A percentile compares a stretch with the other conserved stretches of the same genome.
Conservation (phyloP, 2,113 vertebrate species). For the Miniopterus natalensis region DNA sequence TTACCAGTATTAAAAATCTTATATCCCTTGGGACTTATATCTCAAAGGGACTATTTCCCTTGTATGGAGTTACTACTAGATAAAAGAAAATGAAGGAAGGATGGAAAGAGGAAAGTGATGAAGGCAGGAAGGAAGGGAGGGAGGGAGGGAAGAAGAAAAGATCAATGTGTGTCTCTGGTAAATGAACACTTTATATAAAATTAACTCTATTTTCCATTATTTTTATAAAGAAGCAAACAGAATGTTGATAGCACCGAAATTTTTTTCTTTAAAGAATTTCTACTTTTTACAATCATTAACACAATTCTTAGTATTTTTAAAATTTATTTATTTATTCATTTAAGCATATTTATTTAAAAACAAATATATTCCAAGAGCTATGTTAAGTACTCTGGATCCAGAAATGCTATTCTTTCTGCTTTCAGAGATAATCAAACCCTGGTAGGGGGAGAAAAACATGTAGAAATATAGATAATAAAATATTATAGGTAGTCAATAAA, state of each 20-base stretch:
- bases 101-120: background rate
- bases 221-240: constrained; percentile 9
- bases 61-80: background rate
- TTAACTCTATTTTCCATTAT: background rate
- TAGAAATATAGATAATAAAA: background rate
- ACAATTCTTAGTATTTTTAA: background rate
- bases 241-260: background rate
- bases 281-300: background rate
- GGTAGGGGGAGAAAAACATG: background rate
- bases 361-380: background rate
- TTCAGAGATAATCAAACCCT: background rate
- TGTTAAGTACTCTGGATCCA: background rate
- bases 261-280: background rate
- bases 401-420: background rate
- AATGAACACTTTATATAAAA: background rate
- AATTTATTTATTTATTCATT: background rate
- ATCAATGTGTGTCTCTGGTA: background rate
- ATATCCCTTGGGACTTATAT: background rate
- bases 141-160: background rate
- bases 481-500: background rate
- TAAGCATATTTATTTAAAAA: background rate
- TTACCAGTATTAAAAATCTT: background rate
- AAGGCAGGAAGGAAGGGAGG: background rate
- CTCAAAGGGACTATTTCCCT: background rate
- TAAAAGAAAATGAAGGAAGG: background rate